Percentiles rank a stretch among this genome's conserved stretches.
phyloP scores from a whole-genome alignment of 2,888 invertebrate genomes.

The Chymomyza procnemis region DNA sequence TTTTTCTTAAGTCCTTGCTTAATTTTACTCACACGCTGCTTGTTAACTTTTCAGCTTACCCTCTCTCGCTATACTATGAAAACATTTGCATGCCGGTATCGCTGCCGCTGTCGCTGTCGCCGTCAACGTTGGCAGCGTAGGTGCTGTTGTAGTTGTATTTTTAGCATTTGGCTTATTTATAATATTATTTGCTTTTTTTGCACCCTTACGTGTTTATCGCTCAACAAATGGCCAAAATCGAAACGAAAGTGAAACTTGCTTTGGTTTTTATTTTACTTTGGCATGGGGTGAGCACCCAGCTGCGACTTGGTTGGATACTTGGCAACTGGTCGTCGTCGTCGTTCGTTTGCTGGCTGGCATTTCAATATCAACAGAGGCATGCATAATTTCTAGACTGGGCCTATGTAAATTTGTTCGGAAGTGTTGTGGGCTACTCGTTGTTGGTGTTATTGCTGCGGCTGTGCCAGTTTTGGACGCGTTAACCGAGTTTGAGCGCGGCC shows the following conservation, averaged over 20 bases:
- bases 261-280: conserved; percentile 9
- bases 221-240: conserved; percentile 44
- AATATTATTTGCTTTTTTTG: conserved; percentile 51
- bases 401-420: conserved; percentile 61
- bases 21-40: too few relatives aligned
- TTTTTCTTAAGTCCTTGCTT: too few relatives aligned
- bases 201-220: conserved; percentile 68
- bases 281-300: conserved; percentile 17
- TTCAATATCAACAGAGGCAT: conserved; percentile 69
- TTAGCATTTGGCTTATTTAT: conserved; percentile 23
- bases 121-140: neutral
- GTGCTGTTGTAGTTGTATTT: neutral
- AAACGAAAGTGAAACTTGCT: conserved; percentile 57
- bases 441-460: conserved; percentile 29
- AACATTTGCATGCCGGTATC: conserved; percentile 32
- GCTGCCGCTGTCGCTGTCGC: neutral
- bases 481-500: conserved; percentile 26
- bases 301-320: conserved; percentile 27
- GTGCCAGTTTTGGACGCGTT: conserved; percentile 55
- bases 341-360: conserved; percentile 55
- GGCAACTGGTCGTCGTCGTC: conserved; percentile 32
- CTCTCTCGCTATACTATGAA: neutral
- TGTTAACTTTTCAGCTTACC: too few relatives aligned
- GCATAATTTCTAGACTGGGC: conserved; percentile 63
- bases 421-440: conserved; percentile 31